phyloP scores from a whole-genome alignment of 1,140 invertebrate genomes.

The Carcinoscorpius rotundicauda region DNA sequence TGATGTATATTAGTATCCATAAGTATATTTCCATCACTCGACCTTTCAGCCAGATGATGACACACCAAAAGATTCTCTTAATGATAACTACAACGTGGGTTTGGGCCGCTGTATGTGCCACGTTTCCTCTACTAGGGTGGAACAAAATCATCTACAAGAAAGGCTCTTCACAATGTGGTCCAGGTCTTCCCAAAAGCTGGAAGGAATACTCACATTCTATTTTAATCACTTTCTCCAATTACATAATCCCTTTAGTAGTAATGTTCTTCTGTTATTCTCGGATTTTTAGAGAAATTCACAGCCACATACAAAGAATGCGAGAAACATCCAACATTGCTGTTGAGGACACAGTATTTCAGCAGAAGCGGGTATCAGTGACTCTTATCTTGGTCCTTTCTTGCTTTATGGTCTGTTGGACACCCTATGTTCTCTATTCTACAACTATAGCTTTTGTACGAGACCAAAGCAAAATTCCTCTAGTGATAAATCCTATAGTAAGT shows the following conservation, averaged over 20 bases:
- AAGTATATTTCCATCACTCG: constrained; percentile 35
- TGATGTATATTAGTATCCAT: constrained; percentile 38
- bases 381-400: constrained; percentile 37
- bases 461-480: constrained; percentile 27
- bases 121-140: constrained; percentile 32
- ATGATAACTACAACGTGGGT: constrained; percentile 37
- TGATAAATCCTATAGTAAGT: constrained; percentile 37
- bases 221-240: constrained; percentile 29
- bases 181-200: constrained; percentile 28
- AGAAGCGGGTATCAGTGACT: constrained; percentile 37
- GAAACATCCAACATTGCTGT: constrained; percentile 25
- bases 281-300: constrained; percentile 36
- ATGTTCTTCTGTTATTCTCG: constrained; percentile 35
- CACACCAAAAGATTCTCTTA: constrained; percentile 31
- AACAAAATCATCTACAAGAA: constrained; percentile 32
- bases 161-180: constrained; percentile 38
- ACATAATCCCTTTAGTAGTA: constrained; percentile 33
- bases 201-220: constrained; percentile 31
- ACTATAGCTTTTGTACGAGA: constrained; percentile 29
- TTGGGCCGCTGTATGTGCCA: constrained; percentile 33
- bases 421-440: constrained; percentile 35
- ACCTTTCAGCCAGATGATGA: constrained; percentile 33
- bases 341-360: constrained; percentile 30
- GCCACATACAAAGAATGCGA: constrained; percentile 30
- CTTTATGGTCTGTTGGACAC: constrained; percentile 36